Evolutionary conservation across 2,797 vertebrate genomes (phyloP).

Genomic region (Mastacembelus armatus): DNA sequence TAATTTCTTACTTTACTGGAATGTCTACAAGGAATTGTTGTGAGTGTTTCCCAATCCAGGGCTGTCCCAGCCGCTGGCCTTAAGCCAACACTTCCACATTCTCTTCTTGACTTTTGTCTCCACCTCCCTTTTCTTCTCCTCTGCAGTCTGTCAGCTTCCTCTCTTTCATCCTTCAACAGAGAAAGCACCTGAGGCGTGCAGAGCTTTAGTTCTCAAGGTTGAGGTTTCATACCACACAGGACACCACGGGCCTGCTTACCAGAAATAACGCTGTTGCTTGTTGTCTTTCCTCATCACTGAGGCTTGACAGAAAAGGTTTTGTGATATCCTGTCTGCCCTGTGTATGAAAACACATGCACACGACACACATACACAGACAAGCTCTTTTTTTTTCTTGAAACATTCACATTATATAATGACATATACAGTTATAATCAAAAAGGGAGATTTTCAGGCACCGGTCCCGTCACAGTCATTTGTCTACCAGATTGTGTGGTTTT

Average conservation of each 20-base stretch:
- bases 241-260: slow-evolving; percentile 77
- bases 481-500: slow-evolving; percentile 72
- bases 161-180: slow-evolving; percentile 50
- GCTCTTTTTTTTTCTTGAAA: slow-evolving; percentile 19
- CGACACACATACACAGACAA: slow-evolving; percentile 22
- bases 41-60: slow-evolving; percentile 64
- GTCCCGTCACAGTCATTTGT: slow-evolving; percentile 66
- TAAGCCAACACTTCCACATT: slow-evolving; percentile 57
- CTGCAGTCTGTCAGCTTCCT: slow-evolving; percentile 47
- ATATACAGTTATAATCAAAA: slow-evolving; percentile 45
- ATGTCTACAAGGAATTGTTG: slow-evolving; percentile 32
- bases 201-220: slow-evolving; percentile 57
- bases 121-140: slow-evolving; percentile 19
- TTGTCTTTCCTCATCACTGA: slow-evolving; percentile 71
- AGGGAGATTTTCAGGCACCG: slow-evolving; percentile 69
- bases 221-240: slow-evolving; percentile 75
- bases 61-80: slow-evolving; percentile 43
- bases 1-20: slow-evolving; percentile 33
- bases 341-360: slow-evolving; percentile 51
- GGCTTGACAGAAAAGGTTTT: slow-evolving; percentile 63
- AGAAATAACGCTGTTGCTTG: slow-evolving; percentile 77
- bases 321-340: slow-evolving; percentile 76
- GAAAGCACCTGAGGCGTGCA: slow-evolving; percentile 63
- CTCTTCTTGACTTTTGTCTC: slow-evolving; percentile 23
- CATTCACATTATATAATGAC: slow-evolving; percentile 29